phyloP scores from a whole-genome alignment of 2,113 vertebrate genomes.

The Ginglymostoma cirratum region DNA sequence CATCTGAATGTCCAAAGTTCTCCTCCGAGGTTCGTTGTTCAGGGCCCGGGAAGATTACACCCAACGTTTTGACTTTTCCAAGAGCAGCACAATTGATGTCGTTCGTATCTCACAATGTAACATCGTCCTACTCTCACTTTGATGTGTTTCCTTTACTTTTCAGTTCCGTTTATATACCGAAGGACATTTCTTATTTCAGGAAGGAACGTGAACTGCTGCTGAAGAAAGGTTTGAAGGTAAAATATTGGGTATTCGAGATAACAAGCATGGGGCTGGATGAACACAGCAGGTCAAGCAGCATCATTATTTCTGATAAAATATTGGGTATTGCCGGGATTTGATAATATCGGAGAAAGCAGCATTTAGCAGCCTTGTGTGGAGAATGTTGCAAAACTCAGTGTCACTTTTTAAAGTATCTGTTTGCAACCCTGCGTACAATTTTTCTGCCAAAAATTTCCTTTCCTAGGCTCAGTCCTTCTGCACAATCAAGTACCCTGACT shows the following conservation, averaged over 20 bases:
- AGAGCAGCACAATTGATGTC: background rate
- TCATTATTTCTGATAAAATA: no score
- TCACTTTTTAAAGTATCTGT: background rate
- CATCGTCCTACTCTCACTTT: background rate
- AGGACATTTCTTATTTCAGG: slow-evolving; percentile 58
- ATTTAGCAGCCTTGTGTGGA: background rate
- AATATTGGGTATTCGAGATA: background rate
- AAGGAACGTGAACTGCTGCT: slow-evolving; percentile 57
- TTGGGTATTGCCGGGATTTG: background rate
- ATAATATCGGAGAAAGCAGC: background rate
- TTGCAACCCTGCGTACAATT: background rate
- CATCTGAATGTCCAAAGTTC: no score
- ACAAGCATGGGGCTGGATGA: no score
- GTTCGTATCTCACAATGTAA: background rate
- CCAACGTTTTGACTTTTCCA: background rate
- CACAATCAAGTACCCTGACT: background rate
- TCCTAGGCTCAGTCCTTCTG: background rate
- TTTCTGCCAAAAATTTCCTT: background rate
- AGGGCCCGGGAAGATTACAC: no score
- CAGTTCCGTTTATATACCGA: slow-evolving; percentile 61
- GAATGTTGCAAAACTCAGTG: background rate
- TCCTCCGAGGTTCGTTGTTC: no score
- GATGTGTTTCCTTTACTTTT: slow-evolving; percentile 40
- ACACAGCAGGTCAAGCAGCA: no score
- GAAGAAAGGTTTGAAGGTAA: slow-evolving; percentile 57